These are phyloP conservation scores for Myotis myotis DNA, from an alignment of 2,797 vertebrate genomes.

Conservation along the genomic window DNA sequence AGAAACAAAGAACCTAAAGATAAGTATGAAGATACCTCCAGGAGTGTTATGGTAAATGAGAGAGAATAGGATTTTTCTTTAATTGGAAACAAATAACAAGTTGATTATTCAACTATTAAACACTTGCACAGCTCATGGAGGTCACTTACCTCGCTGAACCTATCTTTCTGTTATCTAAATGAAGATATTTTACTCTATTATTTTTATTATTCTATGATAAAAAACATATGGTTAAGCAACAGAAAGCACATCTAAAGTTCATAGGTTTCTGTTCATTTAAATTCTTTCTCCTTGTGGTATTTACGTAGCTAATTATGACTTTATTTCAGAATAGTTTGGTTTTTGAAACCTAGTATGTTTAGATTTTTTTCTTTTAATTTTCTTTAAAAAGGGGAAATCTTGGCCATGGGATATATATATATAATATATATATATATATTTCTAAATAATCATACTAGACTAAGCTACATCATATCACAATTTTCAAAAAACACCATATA, in stretches of 20 bases:
- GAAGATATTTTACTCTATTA: neutral
- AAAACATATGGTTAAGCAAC: neutral
- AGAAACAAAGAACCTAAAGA: neutral
- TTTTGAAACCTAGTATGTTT: neutral
- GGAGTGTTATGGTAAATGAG: neutral
- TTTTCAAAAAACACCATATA: neutral
- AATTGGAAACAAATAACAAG: neutral
- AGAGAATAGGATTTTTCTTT: neutral
- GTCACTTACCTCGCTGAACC: neutral
- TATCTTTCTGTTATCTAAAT: neutral
- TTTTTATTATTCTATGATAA: constrained; percentile 28
- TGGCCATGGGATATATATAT: neutral
- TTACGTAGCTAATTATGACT: neutral
- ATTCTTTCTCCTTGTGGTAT: neutral
- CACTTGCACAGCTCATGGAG: no score
- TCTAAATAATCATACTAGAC: neutral
- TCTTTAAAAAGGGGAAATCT: neutral
- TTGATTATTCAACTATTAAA: neutral
- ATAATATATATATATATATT: no score
- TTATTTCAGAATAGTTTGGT: neutral
- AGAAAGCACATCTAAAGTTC: neutral
- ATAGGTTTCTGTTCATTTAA: neutral
- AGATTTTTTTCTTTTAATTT: neutral
- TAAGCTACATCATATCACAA: neutral
- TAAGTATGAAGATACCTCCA: neutral